Evolutionary conservation across 2,888 invertebrate species (phyloP).

Genomic region (Petrolisthes manimaculis): DNA sequence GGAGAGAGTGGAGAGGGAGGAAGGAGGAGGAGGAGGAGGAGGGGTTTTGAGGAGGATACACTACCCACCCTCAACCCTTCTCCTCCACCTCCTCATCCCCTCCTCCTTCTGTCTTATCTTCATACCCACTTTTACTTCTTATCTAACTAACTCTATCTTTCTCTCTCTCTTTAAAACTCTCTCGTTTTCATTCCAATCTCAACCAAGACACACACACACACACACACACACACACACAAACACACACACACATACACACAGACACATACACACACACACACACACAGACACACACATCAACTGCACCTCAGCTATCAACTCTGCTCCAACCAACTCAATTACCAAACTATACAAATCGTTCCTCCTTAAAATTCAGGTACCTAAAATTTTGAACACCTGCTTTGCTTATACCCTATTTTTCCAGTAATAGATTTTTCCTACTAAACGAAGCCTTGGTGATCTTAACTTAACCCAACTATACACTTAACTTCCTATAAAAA

Average conservation of each 20-base stretch:
- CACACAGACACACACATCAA: neutral
- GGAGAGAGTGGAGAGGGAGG: no score
- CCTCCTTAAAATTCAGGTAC: neutral
- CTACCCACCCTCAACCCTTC: neutral
- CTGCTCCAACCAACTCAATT: neutral
- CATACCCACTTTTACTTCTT: neutral
- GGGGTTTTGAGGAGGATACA: neutral
- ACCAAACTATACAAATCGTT: neutral
- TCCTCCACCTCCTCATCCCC: neutral
- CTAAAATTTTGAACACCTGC: neutral
- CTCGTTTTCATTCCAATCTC: neutral
- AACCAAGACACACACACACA: neutral
- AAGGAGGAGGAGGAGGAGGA: neutral
- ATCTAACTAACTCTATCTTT: neutral
- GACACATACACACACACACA: neutral
- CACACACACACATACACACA: neutral
- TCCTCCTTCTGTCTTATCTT: neutral
- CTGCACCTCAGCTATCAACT: neutral
- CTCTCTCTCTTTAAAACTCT: neutral
- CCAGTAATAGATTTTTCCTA: neutral
- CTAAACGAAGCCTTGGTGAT: no score
- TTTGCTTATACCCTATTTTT: neutral
- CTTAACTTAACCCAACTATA: neutral
- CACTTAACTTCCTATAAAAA: neutral
- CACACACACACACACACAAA: neutral